These are phyloP conservation scores for Atta cephalotes DNA, from an alignment of 1,140 invertebrate species.

Conservation along the genomic window DNA sequence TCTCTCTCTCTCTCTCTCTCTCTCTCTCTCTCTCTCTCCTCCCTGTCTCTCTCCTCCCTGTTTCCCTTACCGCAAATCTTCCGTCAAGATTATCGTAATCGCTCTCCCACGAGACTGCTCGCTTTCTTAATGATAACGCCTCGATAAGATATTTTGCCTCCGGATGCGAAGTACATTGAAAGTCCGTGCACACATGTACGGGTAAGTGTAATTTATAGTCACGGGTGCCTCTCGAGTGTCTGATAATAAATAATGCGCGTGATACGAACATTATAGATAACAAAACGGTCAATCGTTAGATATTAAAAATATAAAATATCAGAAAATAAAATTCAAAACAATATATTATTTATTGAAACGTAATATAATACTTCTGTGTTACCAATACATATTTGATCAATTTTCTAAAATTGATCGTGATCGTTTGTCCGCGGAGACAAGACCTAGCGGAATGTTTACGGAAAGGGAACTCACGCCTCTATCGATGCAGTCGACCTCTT, in stretches of 20 bases:
- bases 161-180: slow-evolving; percentile 21
- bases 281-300: slow-evolving; percentile 5
- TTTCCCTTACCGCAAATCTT: slow-evolving; percentile 5
- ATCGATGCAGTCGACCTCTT: slow-evolving; percentile 48
- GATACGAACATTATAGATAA: slow-evolving; percentile 34
- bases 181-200: not conserved
- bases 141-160: slow-evolving; percentile 53
- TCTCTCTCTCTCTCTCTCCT: too few species aligned
- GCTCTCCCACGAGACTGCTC: slow-evolving; percentile 16
- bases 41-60: not conserved
- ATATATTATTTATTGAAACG: not conserved
- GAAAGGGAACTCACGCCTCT: not conserved
- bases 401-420: not conserved
- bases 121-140: slow-evolving; percentile 58
- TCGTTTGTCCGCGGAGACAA: not conserved
- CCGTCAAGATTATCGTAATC: slow-evolving; percentile 56
- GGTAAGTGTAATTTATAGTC: slow-evolving; percentile 52
- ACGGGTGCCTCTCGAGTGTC: slow-evolving; percentile 31
- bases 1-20: too few species aligned
- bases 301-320: not conserved
- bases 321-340: not conserved
- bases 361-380: not conserved
- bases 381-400: not conserved
- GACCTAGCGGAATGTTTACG: not conserved
- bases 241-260: slow-evolving; percentile 42